phyloP scores from a whole-genome alignment of 2,113 vertebrate species.

The Dipodomys merriami region DNA sequence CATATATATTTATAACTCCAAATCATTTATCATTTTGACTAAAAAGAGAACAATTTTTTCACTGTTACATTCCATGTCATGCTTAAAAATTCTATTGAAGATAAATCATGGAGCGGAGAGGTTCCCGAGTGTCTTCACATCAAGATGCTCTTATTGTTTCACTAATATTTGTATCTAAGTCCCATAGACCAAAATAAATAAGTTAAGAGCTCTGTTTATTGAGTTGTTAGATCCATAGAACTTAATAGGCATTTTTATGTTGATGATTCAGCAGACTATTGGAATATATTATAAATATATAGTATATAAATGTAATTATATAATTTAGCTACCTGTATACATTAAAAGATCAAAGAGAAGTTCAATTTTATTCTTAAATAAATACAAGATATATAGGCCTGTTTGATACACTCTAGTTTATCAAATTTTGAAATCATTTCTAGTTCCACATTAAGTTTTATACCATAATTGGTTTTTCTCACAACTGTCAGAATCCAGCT shows the following conservation, averaged over 20 bases:
- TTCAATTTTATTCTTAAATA: neutral
- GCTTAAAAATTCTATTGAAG: conserved; percentile 42
- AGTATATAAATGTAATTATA: neutral
- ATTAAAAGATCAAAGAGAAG: neutral
- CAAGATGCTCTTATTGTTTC: conserved; percentile 2
- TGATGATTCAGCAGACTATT: conserved; percentile 30
- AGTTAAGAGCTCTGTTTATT: conserved; percentile 16
- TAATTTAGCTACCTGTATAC: no score
- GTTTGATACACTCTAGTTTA: neutral
- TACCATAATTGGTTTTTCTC: conserved; percentile 14
- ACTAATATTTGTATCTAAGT: conserved; percentile 11
- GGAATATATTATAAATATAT: neutral
- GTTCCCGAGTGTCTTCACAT: neutral
- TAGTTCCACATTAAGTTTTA: conserved; percentile 9
- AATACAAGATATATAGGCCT: neutral
- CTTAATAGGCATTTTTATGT: neutral
- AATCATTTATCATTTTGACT: conserved; percentile 30
- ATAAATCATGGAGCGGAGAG: neutral
- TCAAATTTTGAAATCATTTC: conserved; percentile 39
- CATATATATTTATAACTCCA: conserved; percentile 23
- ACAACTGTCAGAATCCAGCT: conserved; percentile 3
- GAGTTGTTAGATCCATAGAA: neutral
- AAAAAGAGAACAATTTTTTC: conserved; percentile 35
- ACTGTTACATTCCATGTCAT: neutral
- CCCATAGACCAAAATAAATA: conserved; percentile 13